A percentile compares a stretch with the other conserved stretches of the same genome.
phyloP scores from a whole-genome alignment of 35 echinoderm and acorn worm genomes.

The Apostichopus japonicus region DNA sequence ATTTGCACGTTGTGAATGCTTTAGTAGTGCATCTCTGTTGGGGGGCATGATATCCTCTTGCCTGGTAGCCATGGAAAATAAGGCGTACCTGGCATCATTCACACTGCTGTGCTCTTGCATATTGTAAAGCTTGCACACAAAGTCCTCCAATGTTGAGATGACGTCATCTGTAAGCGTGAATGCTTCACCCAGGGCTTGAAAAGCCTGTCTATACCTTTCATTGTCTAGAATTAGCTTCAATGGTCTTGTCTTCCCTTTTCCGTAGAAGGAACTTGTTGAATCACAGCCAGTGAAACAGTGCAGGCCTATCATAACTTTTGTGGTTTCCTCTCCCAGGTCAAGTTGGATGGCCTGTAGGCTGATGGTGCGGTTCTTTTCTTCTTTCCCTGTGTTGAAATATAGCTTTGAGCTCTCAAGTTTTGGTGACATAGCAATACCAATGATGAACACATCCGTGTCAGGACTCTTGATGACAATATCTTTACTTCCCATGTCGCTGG shows the following conservation, averaged over 20 bases:
- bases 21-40: slow-evolving; percentile 58
- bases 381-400: slow-evolving; percentile 64
- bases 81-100: slow-evolving; percentile 39
- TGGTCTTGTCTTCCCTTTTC: too few relatives aligned
- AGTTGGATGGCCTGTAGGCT: too few relatives aligned
- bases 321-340: too few relatives aligned
- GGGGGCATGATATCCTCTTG: slow-evolving; percentile 66
- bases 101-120: background rate
- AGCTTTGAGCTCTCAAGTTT: background rate
- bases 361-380: too few relatives aligned
- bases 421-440: slow-evolving; percentile 6
- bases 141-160: background rate
- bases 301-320: too few relatives aligned
- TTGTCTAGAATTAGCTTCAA: too few relatives aligned
- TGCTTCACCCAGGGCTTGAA: background rate
- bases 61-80: slow-evolving; percentile 55
- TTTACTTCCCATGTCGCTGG: too few relatives aligned
- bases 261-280: too few relatives aligned
- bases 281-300: too few relatives aligned
- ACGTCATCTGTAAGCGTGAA: background rate
- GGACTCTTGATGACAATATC: slow-evolving; percentile 23
- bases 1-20: too few relatives aligned
- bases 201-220: background rate
- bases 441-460: slow-evolving; percentile 62
- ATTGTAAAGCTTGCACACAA: slow-evolving; percentile 13